These are phyloP conservation scores for Adelosebastes latens DNA, from an alignment of 2,797 vertebrate species.

Conservation along the genomic window DNA sequence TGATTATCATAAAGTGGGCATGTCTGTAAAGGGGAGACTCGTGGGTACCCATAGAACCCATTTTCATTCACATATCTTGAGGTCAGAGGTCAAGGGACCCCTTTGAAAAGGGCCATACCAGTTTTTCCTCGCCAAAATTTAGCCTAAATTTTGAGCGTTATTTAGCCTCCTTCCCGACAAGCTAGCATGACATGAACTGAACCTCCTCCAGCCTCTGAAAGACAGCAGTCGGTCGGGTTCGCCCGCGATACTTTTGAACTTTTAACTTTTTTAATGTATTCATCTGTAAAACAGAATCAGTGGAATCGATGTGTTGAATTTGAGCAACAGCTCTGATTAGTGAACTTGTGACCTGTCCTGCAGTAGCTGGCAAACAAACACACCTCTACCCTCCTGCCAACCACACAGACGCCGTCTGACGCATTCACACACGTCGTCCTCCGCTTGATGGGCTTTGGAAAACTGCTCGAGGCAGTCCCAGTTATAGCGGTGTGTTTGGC, in stretches of 20 bases:
- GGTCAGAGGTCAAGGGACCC: too few relatives aligned
- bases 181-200: too few relatives aligned
- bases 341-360: neutral
- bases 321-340: neutral
- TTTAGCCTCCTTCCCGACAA: too few relatives aligned
- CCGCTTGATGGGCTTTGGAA: neutral
- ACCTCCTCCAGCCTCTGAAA: too few relatives aligned
- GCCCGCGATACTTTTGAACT: accelerated
- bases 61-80: too few relatives aligned
- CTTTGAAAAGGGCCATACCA: too few relatives aligned
- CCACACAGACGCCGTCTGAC: neutral
- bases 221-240: accelerated
- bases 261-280: neutral
- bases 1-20: too few relatives aligned
- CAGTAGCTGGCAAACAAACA: neutral
- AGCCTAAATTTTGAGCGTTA: too few relatives aligned
- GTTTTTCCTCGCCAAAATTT: too few relatives aligned
- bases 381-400: neutral
- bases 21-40: too few relatives aligned
- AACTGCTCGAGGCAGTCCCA: neutral
- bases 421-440: neutral
- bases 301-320: neutral
- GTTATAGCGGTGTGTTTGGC: neutral
- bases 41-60: too few relatives aligned
- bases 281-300: neutral